phyloP scores from a whole-genome alignment of 2,888 invertebrate species.

The Mesorhabditis sp. region DNA sequence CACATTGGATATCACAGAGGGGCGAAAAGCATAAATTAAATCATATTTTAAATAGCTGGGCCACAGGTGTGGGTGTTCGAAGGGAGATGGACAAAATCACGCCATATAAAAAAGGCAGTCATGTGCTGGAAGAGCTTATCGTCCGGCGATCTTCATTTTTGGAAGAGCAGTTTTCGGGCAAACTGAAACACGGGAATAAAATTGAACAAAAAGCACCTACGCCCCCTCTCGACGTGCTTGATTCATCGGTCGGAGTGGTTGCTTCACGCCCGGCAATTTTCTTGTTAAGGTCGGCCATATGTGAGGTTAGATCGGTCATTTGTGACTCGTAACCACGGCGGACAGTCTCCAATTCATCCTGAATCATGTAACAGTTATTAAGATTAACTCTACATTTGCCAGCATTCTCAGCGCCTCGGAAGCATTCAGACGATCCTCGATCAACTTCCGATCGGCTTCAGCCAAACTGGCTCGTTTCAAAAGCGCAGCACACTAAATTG shows the following conservation, averaged over 20 bases:
- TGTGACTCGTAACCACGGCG: slow-evolving; percentile 70
- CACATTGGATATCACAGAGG: not conserved
- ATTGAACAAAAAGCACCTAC: slow-evolving; percentile 1
- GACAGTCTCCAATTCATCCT: slow-evolving; percentile 72
- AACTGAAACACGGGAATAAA: not conserved
- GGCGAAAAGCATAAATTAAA: not conserved
- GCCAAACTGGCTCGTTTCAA: not conserved
- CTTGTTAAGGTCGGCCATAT: slow-evolving; percentile 76
- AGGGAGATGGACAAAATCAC: too few relatives aligned
- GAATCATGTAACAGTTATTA: slow-evolving; percentile 29
- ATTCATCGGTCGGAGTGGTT: too few relatives aligned
- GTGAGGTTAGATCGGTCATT: slow-evolving; percentile 74
- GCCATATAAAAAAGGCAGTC: too few relatives aligned
- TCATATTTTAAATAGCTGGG: too few relatives aligned
- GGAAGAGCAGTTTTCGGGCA: slow-evolving; percentile 6
- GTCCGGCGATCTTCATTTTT: not conserved
- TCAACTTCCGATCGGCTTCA: not conserved
- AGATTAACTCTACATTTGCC: not conserved
- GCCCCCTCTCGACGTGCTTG: not conserved
- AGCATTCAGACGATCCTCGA: not conserved
- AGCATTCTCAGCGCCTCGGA: not conserved
- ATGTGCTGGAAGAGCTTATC: too few relatives aligned
- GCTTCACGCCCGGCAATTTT: slow-evolving; percentile 65
- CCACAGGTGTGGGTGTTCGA: too few relatives aligned
- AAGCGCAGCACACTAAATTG: not conserved